phyloP scores from a whole-genome alignment of 2,797 vertebrate genomes.

The Sebastes diploproa region DNA sequence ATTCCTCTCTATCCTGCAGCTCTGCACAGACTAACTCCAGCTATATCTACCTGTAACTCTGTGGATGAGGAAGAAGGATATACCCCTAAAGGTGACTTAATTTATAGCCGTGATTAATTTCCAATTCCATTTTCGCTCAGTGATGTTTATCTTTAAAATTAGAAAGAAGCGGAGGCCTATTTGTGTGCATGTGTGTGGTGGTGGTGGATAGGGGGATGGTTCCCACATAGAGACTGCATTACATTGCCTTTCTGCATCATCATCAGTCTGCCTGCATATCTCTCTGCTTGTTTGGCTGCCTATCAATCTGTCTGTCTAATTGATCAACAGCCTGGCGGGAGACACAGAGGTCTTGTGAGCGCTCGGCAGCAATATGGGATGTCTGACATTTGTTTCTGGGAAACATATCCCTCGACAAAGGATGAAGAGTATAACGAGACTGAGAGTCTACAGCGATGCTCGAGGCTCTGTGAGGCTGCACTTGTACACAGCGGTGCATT shows the following conservation, averaged over 20 bases:
- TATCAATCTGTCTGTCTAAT: slow-evolving; percentile 68
- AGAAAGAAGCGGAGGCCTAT: slow-evolving; percentile 51
- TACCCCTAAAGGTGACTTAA: slow-evolving; percentile 70
- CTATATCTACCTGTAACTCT: slow-evolving; percentile 53
- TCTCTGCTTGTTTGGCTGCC: slow-evolving; percentile 58
- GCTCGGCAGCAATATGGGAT: slow-evolving; percentile 27
- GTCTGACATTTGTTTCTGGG: slow-evolving; percentile 42
- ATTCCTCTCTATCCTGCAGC: slow-evolving; percentile 58
- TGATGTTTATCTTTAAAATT: slow-evolving; percentile 81
- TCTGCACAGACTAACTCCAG: slow-evolving; percentile 28
- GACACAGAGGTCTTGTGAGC: slow-evolving; percentile 38
- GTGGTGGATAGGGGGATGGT: slow-evolving; percentile 3
- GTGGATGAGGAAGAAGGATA: slow-evolving; percentile 41
- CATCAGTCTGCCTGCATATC: slow-evolving; percentile 65
- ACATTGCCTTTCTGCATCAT: slow-evolving; percentile 46
- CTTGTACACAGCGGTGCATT: not conserved
- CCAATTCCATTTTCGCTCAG: slow-evolving; percentile 72
- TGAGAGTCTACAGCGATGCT: not conserved
- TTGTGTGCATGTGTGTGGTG: slow-evolving; percentile 44
- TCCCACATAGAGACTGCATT: slow-evolving; percentile 47
- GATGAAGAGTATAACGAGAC: slow-evolving; percentile 4
- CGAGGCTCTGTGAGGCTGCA: not conserved
- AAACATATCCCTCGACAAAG: slow-evolving; percentile 17
- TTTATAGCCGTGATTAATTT: slow-evolving; percentile 82
- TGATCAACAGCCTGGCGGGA: slow-evolving; percentile 59